These are phyloP conservation scores for Otocyon megalotis DNA, from an alignment of 2,113 vertebrate genomes.

Conservation along the genomic window DNA sequence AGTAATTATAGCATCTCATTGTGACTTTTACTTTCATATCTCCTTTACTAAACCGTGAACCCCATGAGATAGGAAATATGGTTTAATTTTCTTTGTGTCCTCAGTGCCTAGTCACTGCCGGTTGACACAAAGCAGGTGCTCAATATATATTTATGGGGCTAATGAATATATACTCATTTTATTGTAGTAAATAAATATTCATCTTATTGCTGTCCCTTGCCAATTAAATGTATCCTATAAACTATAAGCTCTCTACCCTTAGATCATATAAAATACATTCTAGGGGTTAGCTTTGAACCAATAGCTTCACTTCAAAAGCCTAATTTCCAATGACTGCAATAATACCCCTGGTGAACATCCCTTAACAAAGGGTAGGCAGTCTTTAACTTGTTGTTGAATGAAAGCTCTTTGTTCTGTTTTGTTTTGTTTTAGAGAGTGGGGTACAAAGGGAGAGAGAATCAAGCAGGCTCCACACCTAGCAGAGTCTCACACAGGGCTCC, in stretches of 20 bases:
- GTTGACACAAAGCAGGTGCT: neutral
- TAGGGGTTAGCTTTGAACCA: neutral
- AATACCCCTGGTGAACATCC: neutral
- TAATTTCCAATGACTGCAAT: neutral
- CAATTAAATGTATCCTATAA: neutral
- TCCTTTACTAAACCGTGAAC: neutral
- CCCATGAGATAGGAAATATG: neutral
- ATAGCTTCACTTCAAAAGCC: neutral
- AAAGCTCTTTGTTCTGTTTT: neutral
- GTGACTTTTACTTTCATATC: neutral
- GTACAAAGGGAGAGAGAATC: no score
- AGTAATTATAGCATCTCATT: neutral
- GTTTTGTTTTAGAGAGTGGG: neutral
- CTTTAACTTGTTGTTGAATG: neutral
- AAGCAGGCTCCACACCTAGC: no score
- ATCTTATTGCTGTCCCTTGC: neutral
- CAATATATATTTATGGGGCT: neutral
- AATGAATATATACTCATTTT: neutral
- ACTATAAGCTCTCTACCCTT: neutral
- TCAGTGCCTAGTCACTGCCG: neutral
- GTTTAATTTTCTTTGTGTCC: neutral
- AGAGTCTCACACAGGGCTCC: no score
- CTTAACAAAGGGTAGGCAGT: neutral
- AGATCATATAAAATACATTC: neutral
- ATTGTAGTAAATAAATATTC: neutral